Conservation (phyloP, 2,113 vertebrate species). For the Fulmarus glacialis region DNA sequence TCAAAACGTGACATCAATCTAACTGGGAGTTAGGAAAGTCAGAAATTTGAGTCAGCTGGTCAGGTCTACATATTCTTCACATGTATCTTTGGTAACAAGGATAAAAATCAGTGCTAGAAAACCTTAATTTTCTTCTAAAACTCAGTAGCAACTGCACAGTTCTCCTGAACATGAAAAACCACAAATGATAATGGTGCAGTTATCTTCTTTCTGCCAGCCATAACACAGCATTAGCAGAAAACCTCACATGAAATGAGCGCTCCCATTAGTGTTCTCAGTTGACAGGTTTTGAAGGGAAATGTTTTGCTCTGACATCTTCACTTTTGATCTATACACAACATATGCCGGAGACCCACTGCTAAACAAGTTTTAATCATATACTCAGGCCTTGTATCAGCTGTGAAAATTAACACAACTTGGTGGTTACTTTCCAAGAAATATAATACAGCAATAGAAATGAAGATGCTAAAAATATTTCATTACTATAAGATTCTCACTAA, state of each 20-base stretch:
- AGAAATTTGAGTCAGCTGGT: neutral
- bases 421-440: neutral
- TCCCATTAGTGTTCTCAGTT: neutral
- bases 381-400: neutral
- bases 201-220: neutral
- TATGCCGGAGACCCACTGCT: neutral
- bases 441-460: neutral
- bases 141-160: neutral
- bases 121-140: neutral
- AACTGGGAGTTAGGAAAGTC: neutral
- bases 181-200: neutral
- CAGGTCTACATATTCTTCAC: neutral
- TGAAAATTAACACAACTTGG: neutral
- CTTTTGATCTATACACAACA: neutral
- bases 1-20: neutral
- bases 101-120: neutral
- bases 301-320: neutral
- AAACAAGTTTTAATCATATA: neutral
- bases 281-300: neutral
- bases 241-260: neutral
- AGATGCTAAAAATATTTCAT: neutral
- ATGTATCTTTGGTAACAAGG: neutral
- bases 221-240: neutral
- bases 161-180: neutral
- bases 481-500: neutral